Evolutionary conservation across 2,888 invertebrate species (phyloP).

Genomic region (Heteromurus nitidus): DNA sequence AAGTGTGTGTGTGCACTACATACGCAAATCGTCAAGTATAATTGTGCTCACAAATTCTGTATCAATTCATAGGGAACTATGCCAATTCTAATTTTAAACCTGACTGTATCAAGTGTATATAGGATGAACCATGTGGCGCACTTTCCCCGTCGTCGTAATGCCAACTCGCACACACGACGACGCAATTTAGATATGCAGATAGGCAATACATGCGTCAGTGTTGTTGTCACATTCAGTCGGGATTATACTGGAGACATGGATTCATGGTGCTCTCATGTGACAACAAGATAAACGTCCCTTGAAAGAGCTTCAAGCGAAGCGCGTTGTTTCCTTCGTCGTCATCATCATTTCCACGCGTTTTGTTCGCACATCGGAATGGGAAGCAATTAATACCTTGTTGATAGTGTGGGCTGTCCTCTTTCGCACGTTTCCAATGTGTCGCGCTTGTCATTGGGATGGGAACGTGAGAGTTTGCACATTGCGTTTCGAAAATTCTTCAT

Average conservation of each 20-base stretch:
- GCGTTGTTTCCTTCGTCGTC: slow-evolving; percentile 1
- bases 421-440: neutral
- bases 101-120: no score
- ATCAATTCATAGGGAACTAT: slow-evolving; percentile 59
- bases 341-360: neutral
- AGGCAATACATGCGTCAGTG: slow-evolving; percentile 35
- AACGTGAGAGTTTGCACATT: neutral
- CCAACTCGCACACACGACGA: no score
- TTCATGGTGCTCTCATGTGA: slow-evolving; percentile 28
- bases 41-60: slow-evolving; percentile 14
- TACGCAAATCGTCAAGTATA: neutral
- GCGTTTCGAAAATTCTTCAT: neutral
- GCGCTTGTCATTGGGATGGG: neutral
- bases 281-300: slow-evolving; percentile 12
- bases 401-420: slow-evolving; percentile 34
- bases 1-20: slow-evolving; percentile 1
- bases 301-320: neutral
- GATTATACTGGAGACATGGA: slow-evolving; percentile 51
- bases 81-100: slow-evolving; percentile 72
- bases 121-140: no score
- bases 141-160: slow-evolving; percentile 24
- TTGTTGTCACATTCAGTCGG: slow-evolving; percentile 30
- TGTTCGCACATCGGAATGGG: slow-evolving; percentile 11
- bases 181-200: no score
- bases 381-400: slow-evolving; percentile 44